A percentile compares a stretch with the other conserved stretches of the same genome.
phyloP scores from a whole-genome alignment of 2,888 invertebrate genomes.

The Drosophila greeni region DNA sequence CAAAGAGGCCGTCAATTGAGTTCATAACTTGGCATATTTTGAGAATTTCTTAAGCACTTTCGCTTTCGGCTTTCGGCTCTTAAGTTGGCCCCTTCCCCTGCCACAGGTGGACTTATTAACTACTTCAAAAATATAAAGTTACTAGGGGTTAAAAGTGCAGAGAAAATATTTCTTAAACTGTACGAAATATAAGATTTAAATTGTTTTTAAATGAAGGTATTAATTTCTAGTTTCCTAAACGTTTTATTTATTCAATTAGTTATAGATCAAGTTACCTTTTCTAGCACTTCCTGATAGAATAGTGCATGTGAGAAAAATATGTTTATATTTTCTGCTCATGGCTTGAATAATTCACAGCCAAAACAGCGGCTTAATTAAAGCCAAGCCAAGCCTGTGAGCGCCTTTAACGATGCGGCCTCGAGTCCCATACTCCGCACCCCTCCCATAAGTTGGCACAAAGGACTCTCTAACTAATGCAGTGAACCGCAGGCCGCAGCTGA shows the following conservation, averaged over 20 bases:
- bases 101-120: conserved; percentile 53
- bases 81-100: conserved; percentile 5
- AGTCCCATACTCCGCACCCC: conserved; percentile 1
- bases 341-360: conserved; percentile 60
- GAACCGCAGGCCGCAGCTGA: conserved; percentile 45
- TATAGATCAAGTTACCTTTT: neutral
- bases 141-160: conserved; percentile 12
- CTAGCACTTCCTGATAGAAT: conserved; percentile 24
- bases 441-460: conserved; percentile 37
- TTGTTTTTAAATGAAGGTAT: neutral
- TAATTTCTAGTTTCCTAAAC: too few relatives aligned
- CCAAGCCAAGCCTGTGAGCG: conserved; percentile 13
- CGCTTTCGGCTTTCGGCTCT: conserved; percentile 32
- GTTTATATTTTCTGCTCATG: conserved; percentile 46
- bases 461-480: conserved; percentile 57
- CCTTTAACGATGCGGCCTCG: conserved; percentile 22
- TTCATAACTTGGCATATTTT: conserved; percentile 44
- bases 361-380: conserved; percentile 61
- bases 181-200: neutral
- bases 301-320: conserved; percentile 50
- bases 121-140: conserved; percentile 62
- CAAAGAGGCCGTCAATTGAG: conserved; percentile 28
- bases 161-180: too few relatives aligned
- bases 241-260: neutral
- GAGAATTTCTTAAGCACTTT: conserved; percentile 19